Evolutionary conservation across 2,797 vertebrate genomes (phyloP).

Genomic region (Gephyroberyx darwinii): DNA sequence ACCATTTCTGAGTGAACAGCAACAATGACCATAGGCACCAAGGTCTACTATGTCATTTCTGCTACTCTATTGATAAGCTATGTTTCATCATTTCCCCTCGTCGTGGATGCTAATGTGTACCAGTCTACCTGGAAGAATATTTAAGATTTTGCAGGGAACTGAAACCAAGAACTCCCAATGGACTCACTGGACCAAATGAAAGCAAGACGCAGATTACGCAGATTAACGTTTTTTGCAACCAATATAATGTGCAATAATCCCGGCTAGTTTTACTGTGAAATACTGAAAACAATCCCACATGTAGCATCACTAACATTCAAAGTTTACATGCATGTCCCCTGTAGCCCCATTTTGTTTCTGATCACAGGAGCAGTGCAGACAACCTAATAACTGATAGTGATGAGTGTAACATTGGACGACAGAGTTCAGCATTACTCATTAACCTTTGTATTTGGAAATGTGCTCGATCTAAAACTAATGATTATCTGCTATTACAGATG

Average conservation of each 20-base stretch:
- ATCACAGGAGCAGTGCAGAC: constrained; percentile 36
- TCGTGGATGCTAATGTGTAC: too few species aligned
- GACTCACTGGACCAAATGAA: too few species aligned
- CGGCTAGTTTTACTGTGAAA: too few species aligned
- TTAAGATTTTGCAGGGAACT: too few species aligned
- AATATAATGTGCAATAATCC: too few species aligned
- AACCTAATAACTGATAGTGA: constrained; percentile 35
- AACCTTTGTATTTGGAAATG: constrained; percentile 55
- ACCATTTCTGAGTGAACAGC: neutral
- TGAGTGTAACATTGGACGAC: constrained; percentile 38
- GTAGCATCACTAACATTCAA: neutral
- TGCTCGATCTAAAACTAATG: constrained; percentile 36
- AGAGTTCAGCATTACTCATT: constrained; percentile 57
- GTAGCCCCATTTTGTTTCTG: constrained; percentile 32
- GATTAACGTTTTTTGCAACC: too few species aligned
- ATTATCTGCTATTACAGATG: constrained; percentile 41
- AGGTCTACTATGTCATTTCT: neutral
- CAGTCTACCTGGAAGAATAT: too few species aligned
- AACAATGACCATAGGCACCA: constrained; percentile 5
- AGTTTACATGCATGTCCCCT: neutral
- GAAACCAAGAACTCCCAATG: too few species aligned
- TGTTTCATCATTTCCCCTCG: too few species aligned
- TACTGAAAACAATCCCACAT: constrained; percentile 1
- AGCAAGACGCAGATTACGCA: too few species aligned
- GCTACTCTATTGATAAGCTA: neutral